A percentile compares a stretch with the other conserved stretches of the same genome.
Conservation (phyloP, 2,888 invertebrate species). For the Volucella inflata region DNA sequence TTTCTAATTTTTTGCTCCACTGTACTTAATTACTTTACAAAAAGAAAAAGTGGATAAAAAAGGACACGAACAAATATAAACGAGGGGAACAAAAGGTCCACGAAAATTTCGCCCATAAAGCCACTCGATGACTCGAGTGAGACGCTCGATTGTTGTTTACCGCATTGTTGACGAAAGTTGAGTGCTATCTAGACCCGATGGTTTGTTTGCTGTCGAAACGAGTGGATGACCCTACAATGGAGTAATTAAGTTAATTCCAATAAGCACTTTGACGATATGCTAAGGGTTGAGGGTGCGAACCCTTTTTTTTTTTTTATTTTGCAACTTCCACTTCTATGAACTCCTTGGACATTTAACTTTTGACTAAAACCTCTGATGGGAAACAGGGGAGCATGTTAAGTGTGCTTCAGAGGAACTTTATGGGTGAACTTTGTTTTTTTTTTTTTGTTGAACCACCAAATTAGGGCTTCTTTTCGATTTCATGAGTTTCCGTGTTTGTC, state of each 20-base stretch:
- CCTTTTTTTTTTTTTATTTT: background rate
- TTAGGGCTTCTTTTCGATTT: conserved; percentile 40
- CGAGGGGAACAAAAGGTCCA: conserved; percentile 22
- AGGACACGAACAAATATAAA: background rate
- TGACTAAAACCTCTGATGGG: conserved; percentile 4
- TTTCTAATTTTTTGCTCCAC: conserved; percentile 60
- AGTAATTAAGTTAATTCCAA: conserved; percentile 62
- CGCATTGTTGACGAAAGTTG: conserved; percentile 22
- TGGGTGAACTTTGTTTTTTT: conserved; percentile 11
- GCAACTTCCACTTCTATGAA: conserved; percentile 14
- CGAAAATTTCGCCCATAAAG: conserved; percentile 32
- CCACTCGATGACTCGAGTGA: conserved; percentile 9
- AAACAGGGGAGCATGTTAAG: background rate
- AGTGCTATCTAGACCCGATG: conserved; percentile 1
- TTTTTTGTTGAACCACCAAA: conserved; percentile 34
- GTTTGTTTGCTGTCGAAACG: conserved; percentile 31
- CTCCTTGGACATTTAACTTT: conserved; percentile 14
- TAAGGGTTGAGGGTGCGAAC: background rate
- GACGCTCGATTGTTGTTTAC: conserved; percentile 11
- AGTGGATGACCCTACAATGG: conserved; percentile 28
- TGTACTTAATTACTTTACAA: conserved; percentile 50
- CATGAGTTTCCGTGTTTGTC: conserved; percentile 19
- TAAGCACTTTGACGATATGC: conserved; percentile 57
- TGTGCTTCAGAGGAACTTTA: conserved; percentile 27
- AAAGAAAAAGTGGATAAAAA: background rate